These are phyloP conservation scores for Psococerastis gibbosa DNA, from an alignment of 2,888 invertebrate species.

Conservation along the genomic window DNA sequence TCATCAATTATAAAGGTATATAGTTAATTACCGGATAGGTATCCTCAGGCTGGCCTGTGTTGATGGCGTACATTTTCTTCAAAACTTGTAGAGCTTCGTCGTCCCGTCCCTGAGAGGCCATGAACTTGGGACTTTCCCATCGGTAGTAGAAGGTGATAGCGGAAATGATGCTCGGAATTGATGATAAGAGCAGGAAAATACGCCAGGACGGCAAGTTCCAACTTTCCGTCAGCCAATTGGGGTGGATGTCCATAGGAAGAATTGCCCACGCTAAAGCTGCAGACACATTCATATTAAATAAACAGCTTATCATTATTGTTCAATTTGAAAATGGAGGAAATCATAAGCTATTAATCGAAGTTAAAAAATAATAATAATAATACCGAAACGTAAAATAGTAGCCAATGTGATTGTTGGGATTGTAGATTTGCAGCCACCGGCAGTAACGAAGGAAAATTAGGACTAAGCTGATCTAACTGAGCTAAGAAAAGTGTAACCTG, in stretches of 20 bases:
- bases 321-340: too few relatives aligned
- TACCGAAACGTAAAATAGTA: too few relatives aligned
- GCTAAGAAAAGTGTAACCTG: too few relatives aligned
- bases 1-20: too few relatives aligned
- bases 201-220: constrained; percentile 30
- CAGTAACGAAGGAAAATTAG: too few relatives aligned
- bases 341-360: too few relatives aligned
- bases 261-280: constrained; percentile 53
- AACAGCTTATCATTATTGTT: too few relatives aligned
- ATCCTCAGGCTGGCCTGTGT: constrained; percentile 39
- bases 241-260: constrained; percentile 31
- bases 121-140: constrained; percentile 60
- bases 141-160: constrained; percentile 36
- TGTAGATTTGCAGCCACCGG: too few relatives aligned
- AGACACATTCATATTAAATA: too few relatives aligned
- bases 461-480: too few relatives aligned
- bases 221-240: constrained; percentile 12
- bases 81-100: constrained; percentile 45
- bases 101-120: constrained; percentile 46
- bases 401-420: too few relatives aligned
- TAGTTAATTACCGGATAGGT: constrained; percentile 54
- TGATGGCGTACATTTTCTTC: constrained; percentile 40
- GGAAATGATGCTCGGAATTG: constrained; percentile 45
- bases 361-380: too few relatives aligned
- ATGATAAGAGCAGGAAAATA: constrained; percentile 28